Percentiles rank a stretch among this genome's conserved stretches.
Evolutionary conservation across 2,797 vertebrate species (phyloP).

Genomic region (Xerus rutilus): DNA sequence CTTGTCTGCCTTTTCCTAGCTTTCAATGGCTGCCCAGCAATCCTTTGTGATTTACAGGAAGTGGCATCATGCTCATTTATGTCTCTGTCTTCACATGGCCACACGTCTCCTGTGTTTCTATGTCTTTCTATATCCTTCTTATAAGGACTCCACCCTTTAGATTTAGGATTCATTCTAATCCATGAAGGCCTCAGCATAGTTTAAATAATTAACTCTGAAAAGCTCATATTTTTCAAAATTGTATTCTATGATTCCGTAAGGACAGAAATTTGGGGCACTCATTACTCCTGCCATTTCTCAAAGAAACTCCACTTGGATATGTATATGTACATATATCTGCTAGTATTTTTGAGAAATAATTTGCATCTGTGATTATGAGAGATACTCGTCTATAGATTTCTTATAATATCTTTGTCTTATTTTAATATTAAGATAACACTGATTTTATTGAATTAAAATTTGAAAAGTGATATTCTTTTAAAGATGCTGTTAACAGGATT

Average conservation of each 20-base stretch:
- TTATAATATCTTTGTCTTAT: not conserved
- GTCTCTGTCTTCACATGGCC: not conserved
- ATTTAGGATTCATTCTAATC: not conserved
- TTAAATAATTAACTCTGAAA: not conserved
- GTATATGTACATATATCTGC: not conserved
- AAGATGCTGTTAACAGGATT: not conserved
- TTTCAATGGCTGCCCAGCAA: not conserved
- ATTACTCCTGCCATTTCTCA: not conserved
- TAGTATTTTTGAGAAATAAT: not conserved
- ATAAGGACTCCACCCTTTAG: not conserved
- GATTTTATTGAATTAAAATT: not conserved
- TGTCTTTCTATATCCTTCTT: not conserved
- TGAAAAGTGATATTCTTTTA: not conserved
- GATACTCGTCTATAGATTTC: not conserved
- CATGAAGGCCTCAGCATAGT: not conserved
- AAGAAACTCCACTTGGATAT: not conserved
- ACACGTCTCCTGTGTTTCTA: not conserved
- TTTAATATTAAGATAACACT: not conserved
- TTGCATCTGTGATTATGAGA: not conserved
- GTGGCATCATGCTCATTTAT: not conserved
- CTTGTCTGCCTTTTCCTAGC: not conserved
- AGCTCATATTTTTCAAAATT: not conserved
- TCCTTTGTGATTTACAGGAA: not conserved
- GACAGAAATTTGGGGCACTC: not conserved
- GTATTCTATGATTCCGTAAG: not conserved